Percentiles rank a stretch among this genome's conserved stretches.
Evolutionary conservation across 2,888 invertebrate species (phyloP).

Genomic region (Germaria angustata): DNA sequence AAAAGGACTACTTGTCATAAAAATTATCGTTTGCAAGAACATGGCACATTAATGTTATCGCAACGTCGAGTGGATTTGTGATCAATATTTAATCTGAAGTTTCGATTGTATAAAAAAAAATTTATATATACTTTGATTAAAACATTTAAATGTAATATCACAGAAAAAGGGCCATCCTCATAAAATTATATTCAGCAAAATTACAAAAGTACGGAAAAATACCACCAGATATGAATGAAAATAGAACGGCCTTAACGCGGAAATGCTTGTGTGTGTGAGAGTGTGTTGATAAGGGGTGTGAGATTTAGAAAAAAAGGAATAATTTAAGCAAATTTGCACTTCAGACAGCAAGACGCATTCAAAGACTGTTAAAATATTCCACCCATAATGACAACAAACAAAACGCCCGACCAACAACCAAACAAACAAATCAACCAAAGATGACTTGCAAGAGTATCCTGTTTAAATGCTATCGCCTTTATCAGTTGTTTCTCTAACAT

Average conservation of each 20-base stretch:
- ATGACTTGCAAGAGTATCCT: slow-evolving; percentile 4
- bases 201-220: slow-evolving; percentile 40
- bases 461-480: slow-evolving; percentile 22
- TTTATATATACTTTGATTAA: too few relatives aligned
- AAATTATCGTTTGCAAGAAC: too few relatives aligned
- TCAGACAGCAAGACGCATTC: slow-evolving; percentile 72
- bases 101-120: too few relatives aligned
- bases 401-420: slow-evolving; percentile 3
- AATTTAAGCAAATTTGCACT: slow-evolving; percentile 79
- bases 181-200: slow-evolving; percentile 9
- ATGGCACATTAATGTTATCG: too few relatives aligned
- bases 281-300: neutral
- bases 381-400: slow-evolving; percentile 8
- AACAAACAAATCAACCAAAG: neutral
- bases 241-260: slow-evolving; percentile 33
- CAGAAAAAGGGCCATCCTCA: slow-evolving; percentile 43
- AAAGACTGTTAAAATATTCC: slow-evolving; percentile 42
- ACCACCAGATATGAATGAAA: slow-evolving; percentile 52
- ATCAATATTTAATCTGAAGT: too few relatives aligned
- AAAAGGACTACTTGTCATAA: too few relatives aligned
- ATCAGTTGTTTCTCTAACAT: slow-evolving; percentile 13
- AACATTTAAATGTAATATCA: too few relatives aligned
- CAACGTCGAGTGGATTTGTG: too few relatives aligned
- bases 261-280: neutral
- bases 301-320: slow-evolving; percentile 69